These are phyloP conservation scores for Dendronephthya gigantea DNA, from an alignment of 64 coral and sea anemone species.

Conservation along the genomic window DNA sequence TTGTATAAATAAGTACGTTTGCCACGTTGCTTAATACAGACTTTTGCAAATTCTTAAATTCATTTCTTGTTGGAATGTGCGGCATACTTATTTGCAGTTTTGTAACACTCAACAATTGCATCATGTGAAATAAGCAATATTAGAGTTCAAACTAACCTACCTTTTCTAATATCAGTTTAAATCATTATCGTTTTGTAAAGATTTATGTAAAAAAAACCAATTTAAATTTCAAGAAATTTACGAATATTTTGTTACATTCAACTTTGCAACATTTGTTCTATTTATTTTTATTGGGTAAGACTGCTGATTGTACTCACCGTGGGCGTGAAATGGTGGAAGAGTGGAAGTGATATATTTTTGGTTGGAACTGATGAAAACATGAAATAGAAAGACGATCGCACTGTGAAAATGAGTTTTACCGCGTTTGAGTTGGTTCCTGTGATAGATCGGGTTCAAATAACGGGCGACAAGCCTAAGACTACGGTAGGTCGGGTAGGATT, in stretches of 20 bases:
- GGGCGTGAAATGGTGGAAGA: not conserved
- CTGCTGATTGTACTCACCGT: not conserved
- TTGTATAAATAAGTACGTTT: too few relatives aligned
- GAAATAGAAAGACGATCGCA: not conserved
- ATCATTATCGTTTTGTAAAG: too few relatives aligned
- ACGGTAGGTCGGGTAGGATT: not conserved
- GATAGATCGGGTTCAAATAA: not conserved
- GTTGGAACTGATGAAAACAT: not conserved
- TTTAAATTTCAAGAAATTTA: not conserved
- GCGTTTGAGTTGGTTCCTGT: conserved; percentile 8
- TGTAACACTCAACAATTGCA: too few relatives aligned
- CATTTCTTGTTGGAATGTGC: too few relatives aligned
- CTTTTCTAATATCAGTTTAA: too few relatives aligned
- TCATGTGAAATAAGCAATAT: too few relatives aligned
- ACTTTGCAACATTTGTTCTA: not conserved
- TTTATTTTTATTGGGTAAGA: not conserved
- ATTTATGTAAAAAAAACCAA: too few relatives aligned
- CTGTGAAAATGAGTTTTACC: not conserved
- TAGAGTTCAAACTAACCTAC: too few relatives aligned
- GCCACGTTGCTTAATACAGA: too few relatives aligned
- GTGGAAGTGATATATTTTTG: not conserved
- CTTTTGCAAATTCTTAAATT: too few relatives aligned
- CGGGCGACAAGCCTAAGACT: not conserved
- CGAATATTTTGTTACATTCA: not conserved
- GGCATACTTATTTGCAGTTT: too few relatives aligned